Base-by-base conservation (phyloP, 1,140 invertebrate genomes). In the Vanessa tameamea region DNA sequence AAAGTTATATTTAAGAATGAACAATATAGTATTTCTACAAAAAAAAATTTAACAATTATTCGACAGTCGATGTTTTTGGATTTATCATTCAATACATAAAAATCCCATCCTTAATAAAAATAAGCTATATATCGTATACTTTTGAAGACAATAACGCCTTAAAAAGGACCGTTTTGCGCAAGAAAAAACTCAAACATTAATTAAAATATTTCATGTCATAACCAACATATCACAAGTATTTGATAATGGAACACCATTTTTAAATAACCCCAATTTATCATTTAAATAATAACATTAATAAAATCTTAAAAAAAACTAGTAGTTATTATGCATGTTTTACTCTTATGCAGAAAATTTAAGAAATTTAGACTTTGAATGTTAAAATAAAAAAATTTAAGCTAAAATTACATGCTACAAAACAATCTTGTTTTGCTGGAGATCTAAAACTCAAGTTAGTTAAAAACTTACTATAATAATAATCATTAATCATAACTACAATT, bases 51-150 rank as follows among this genome's bases (percentile, higher is more conserved):
- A 31, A 3, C 26, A 31, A 6, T 31, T 4, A 31, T 31, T 31
- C 6, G 26, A 31, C 3, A 31, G 6, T 6, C 3, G 26, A 31
- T 31, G 26, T 31, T 31, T n/a, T 51, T 14, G 48, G n/a, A 15
- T 14, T 13, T 51, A 15, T 20, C 6, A 20, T n/a, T 6, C 6
- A 20, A 55, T 55, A 55, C 5, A 55, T 9, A 37, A 61, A 61
- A n/a, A 37, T 13, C 57, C 31, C 57, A 37, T 61, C 53, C 20
- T 20, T 55, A 7, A 55, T 57, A 57, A 57, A 61, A 31, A 61
- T 37, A 61, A 61, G 57, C 53, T 57, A 20, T 55, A 8, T 61
- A 37, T 61, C 57, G 57, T 61, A 61, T 61, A 61, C 57, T 61
- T 37, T 61, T 61, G 26, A 61, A 37, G 57, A 61, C 13, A 61